Evolutionary conservation across 2,113 vertebrate genomes (phyloP).

Genomic region (Petromus typicus): DNA sequence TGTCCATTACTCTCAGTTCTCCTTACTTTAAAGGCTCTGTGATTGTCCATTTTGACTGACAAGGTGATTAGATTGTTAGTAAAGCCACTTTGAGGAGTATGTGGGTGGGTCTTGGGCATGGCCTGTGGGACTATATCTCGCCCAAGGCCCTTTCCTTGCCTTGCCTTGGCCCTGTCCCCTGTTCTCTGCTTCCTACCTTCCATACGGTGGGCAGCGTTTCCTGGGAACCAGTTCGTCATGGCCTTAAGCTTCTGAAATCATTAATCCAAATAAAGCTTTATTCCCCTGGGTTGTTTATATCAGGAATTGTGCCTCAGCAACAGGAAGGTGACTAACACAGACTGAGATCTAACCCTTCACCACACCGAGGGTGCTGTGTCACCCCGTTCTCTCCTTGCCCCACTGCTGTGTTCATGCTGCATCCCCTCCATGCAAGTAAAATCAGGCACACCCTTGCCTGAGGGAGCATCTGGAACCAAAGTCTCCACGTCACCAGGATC

Average conservation of each 20-base stretch:
- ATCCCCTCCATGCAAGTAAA: neutral
- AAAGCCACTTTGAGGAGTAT: neutral
- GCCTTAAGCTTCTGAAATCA: neutral
- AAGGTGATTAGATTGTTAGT: neutral
- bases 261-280: neutral
- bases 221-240: neutral
- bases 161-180: too few species aligned
- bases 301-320: neutral
- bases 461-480: neutral
- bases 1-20: neutral
- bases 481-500: neutral
- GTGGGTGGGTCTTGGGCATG: neutral
- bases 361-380: neutral
- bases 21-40: neutral
- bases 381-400: neutral
- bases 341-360: neutral
- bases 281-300: neutral
- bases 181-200: neutral
- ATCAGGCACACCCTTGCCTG: neutral
- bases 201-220: neutral
- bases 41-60: neutral
- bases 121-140: neutral
- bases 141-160: neutral
- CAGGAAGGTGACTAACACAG: neutral
- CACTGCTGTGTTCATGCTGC: accelerated